These are phyloP conservation scores for Xestia xanthographa DNA, from an alignment of 2,888 invertebrate species.

Conservation along the genomic window DNA sequence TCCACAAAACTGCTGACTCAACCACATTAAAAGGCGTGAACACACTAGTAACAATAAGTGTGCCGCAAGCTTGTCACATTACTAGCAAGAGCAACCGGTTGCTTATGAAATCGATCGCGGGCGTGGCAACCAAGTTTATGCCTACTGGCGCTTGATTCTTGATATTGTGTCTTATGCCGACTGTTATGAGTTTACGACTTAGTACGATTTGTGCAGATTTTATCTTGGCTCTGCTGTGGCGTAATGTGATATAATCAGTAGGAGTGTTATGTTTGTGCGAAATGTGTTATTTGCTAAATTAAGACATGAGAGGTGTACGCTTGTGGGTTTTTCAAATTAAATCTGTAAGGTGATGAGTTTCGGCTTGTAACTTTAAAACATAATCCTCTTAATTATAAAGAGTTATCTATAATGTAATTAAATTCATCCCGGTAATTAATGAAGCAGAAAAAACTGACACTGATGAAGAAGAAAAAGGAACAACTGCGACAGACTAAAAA, in stretches of 20 bases:
- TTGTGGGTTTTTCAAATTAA: conserved; percentile 2
- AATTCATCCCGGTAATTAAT: not conserved
- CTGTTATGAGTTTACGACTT: conserved; percentile 39
- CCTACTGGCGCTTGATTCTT: conserved; percentile 35
- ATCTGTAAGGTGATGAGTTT: not conserved
- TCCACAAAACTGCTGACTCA: conserved; percentile 47
- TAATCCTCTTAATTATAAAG: not conserved
- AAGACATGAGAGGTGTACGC: conserved; percentile 11
- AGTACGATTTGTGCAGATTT: conserved; percentile 27
- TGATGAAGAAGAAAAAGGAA: not conserved
- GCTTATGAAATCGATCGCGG: conserved; percentile 62
- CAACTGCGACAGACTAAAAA: not conserved
- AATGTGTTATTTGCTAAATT: conserved; percentile 36
- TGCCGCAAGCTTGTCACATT: conserved; percentile 54
- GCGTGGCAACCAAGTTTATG: conserved; percentile 58
- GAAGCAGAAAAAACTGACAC: not conserved
- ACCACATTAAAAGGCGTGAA: conserved; percentile 44
- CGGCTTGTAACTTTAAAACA: not conserved
- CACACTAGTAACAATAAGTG: conserved; percentile 51
- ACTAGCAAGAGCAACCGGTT: conserved; percentile 57
- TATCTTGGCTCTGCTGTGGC: conserved; percentile 13
- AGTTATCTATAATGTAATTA: not conserved
- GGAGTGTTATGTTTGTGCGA: conserved; percentile 38
- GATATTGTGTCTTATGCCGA: conserved; percentile 46
- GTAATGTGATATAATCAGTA: conserved; percentile 52